Evolutionary conservation across 1,140 invertebrate species (phyloP), one percentile per base, ranked within the genome.

Genomic region (Apolygus lucorum): DNA sequence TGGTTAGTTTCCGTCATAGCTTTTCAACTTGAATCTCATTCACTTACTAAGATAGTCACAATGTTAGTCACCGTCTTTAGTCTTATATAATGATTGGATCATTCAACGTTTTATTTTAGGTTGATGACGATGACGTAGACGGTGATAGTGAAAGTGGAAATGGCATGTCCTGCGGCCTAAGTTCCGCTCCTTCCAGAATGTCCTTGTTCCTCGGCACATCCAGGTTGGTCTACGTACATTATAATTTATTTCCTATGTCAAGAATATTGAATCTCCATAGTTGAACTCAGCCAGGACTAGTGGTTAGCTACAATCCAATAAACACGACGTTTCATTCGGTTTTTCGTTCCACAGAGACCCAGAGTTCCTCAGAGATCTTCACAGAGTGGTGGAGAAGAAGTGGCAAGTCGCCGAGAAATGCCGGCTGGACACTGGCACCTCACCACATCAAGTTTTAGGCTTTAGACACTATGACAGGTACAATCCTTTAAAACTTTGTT

Each of bases 371-470:
- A 88, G 88, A 76, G 92, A 95, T 78, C 80, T 95, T 4, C 92
- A 95, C 74, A 81, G 92, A 62, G 92, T 95, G 0, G 95, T 95
- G 90, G 85, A 90, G 63, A 94, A 95, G 73, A 96, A 96, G 75
- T 95, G 93, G 92, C 91, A 94, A 76, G 91, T 93, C 1, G 91
- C 92, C 0, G 91, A 96, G 73, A 95, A 95, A 75, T 94, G 93
- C 76, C 92, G 92, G 78, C 77, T 88, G 0, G 91, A 95, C 76
- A 85, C 87, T 21, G 86, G 88, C 13, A 91, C 90, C 0, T 93
- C 90, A 22, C 92, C 93, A 0, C 91, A 94, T 76, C 91, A 95
- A 76, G 92, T 96, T 0, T 82, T 96, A 0, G 93, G 93, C 0
- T 95, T 96, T 75, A 80, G 93, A 26, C 64, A 66, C 21, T 66